Evolutionary conservation across 1,140 invertebrate genomes (phyloP), one percentile per base, ranked within the genome.

Genomic region (Ips typographus): DNA sequence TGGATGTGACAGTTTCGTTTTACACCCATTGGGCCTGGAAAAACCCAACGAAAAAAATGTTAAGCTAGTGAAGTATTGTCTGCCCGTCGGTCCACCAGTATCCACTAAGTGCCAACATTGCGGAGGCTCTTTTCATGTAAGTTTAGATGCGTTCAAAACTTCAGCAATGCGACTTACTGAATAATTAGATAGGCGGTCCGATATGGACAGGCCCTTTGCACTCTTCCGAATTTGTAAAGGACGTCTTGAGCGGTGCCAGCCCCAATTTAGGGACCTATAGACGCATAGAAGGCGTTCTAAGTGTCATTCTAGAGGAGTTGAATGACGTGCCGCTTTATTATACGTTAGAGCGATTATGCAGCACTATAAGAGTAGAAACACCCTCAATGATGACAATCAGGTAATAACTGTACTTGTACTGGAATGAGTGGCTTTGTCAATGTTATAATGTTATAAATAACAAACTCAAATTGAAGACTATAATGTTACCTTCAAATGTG

Each of bases 171-270:
- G 60, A 61, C 61, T 40, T 81, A 79, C 22, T 22, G 22, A 22
- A 22, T 22, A 22, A 22, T 40, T 78, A 92, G 86, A 81, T 98
- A 66, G 95, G 93, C 44, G 98, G 98, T 22, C 98, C 98, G 1
- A 91, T 99, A 70, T 99, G 96, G 95, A 87, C 89, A 3, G 92
- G 87, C 6, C 88, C 90, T 6, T 84, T 99, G 42, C 95, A 98
- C 79, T 85, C 94, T 76, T 78, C 82, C 63, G 77, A 83, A 0
- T 99, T 99, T 82, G 87, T 99, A 1, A 61, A 80, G 2, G 79
- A 83, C 49, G 77, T 88, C 2, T 58, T 87, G 43, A 61, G 75
- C 75, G 77, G 73, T 78, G 65, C 75, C 62, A 71, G 82, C 42
- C 75, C 87, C 65, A 76, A 85, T 77, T 86, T 91, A 65, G 82